These are phyloP conservation scores for Orius laevigatus DNA, from an alignment of 1,140 invertebrate species.

Conservation along the genomic window DNA sequence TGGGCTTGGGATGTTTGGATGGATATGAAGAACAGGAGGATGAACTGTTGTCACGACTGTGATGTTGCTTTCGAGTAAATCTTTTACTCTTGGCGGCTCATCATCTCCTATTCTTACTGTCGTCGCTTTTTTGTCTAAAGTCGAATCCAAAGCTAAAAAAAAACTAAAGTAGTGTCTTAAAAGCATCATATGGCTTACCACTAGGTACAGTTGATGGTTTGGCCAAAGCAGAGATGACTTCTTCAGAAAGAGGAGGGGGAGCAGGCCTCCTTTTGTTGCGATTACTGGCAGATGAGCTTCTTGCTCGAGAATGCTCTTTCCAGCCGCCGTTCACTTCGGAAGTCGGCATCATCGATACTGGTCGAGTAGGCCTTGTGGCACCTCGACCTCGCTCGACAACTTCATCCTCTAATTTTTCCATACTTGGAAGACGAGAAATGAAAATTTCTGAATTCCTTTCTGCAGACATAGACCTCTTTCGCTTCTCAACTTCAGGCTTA, in stretches of 20 bases:
- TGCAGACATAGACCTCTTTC: too few relatives aligned
- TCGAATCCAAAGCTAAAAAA: background rate
- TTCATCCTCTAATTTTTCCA: too few relatives aligned
- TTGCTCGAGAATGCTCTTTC: slow-evolving; percentile 9
- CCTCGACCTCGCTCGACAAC: background rate
- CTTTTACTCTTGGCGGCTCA: slow-evolving; percentile 3
- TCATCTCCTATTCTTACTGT: slow-evolving; percentile 16
- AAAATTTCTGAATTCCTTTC: too few relatives aligned
- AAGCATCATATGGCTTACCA: background rate
- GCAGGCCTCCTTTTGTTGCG: slow-evolving; percentile 22
- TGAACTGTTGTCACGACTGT: slow-evolving; percentile 59
- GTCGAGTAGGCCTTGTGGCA: background rate
- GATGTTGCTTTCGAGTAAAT: slow-evolving; percentile 28
- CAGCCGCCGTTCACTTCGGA: slow-evolving; percentile 12
- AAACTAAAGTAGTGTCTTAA: slow-evolving; percentile 3
- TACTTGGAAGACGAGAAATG: too few relatives aligned
- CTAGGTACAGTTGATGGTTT: slow-evolving; percentile 8
- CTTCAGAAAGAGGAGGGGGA: slow-evolving; percentile 22
- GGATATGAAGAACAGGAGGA: slow-evolving; percentile 44
- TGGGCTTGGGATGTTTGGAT: slow-evolving; percentile 22
- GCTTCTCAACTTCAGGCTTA: too few relatives aligned
- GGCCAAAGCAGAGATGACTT: slow-evolving; percentile 17
- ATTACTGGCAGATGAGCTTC: slow-evolving; percentile 22
- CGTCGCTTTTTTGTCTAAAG: slow-evolving; percentile 8
- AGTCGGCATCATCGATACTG: slow-evolving; percentile 18